Evolutionary conservation across 2,888 invertebrate genomes (phyloP), one percentile per base, ranked within the genome.

Genomic region (Esperia sulphurella): DNA sequence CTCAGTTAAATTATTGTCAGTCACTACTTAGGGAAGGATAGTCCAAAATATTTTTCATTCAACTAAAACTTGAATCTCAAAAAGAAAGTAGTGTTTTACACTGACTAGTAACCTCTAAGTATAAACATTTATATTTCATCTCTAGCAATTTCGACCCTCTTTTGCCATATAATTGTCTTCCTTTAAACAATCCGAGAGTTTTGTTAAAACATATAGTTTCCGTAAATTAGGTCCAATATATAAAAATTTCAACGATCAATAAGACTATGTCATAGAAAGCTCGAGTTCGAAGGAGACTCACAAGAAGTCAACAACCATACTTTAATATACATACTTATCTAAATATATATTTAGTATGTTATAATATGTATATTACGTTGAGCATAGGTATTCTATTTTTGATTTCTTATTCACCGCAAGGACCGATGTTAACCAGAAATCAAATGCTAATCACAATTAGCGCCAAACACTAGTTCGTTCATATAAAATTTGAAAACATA

Each of bases 261-360:
- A 75, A 83, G 59, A 68, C 81, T 85, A 83, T n/a, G n/a, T n/a
- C n/a, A n/a, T 72, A 79, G 80, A 87, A 85, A 88, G 87, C 88
- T 87, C 88, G 86, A 84, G 76, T 79, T 79, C 78, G 77, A 83
- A 80, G 72, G 71, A 72, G 83, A 83, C 85, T 83, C 77, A 60
- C 81, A 80, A 75, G 79, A 80, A 80, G 80, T 85, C 81, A 69
- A 86, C 85, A 86, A 86, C 85, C 85, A 83, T 85, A 70, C 72
- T 68, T 75, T 68, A 65, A 59, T 66, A 21, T 64, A 52, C 57
- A 58, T 58, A 58, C 57, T 60, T 58, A 58, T 52, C 55, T 61
- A 60, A 53, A 51, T 58, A 49, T 50, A 45, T 46, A 46, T 48
- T 48, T 47, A 41, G 51, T 50, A 48, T 51, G 30, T n/a, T n/a